A percentile compares a stretch with the other conserved stretches of the same genome.
Conservation (phyloP, 2,797 vertebrate genomes). For the Orestias chungarensis region DNA sequence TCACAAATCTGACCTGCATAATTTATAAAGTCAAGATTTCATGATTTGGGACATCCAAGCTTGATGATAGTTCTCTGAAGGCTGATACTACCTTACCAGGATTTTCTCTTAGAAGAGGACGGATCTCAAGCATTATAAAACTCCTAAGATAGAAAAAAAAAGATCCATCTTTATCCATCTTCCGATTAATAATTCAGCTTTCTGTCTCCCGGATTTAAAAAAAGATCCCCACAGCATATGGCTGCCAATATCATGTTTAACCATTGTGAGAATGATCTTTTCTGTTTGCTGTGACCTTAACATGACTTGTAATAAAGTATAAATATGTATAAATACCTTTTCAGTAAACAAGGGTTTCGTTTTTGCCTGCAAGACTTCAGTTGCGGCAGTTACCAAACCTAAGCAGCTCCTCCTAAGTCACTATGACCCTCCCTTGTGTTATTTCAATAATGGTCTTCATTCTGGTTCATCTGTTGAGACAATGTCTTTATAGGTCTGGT, state of each 20-base stretch:
- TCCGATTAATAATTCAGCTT: neutral
- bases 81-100: constrained; percentile 18
- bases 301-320: neutral
- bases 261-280: neutral
- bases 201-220: neutral
- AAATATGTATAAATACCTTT: neutral
- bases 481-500: neutral
- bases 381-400: neutral
- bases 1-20: constrained; percentile 18
- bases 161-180: no score
- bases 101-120: constrained; percentile 24
- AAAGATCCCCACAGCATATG: neutral
- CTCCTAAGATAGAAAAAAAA: constrained; percentile 18
- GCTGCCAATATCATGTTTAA: neutral
- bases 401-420: neutral
- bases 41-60: constrained; percentile 16
- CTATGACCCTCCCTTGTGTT: neutral
- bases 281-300: neutral
- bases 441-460: neutral
- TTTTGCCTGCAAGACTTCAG: neutral
- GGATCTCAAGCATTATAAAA: constrained; percentile 7
- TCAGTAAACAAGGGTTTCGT: neutral
- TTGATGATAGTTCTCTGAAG: constrained; percentile 28
- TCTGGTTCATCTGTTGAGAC: neutral
- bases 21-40: constrained; percentile 21